Evolutionary conservation across 2,113 vertebrate genomes (phyloP).

Genomic region (Regulus satrapa): DNA sequence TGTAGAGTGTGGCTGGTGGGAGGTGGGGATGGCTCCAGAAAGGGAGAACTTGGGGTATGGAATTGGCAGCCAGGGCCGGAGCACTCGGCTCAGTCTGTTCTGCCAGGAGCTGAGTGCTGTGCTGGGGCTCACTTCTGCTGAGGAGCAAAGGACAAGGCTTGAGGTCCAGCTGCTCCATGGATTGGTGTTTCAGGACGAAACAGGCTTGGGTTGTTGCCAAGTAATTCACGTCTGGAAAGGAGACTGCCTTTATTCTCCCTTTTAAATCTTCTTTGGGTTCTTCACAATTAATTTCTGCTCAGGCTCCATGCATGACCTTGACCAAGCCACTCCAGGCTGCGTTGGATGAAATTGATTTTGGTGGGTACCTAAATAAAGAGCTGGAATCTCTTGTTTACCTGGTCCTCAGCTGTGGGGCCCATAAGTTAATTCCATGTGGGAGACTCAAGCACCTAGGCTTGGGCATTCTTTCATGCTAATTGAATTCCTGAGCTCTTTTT

Average conservation of each 20-base stretch:
- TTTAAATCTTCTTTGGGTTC: neutral
- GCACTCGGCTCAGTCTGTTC: neutral
- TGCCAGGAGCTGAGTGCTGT: neutral
- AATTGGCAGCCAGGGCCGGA: neutral
- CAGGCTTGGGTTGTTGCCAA: neutral
- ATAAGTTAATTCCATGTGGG: neutral
- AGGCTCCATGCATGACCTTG: neutral
- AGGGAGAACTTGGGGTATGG: neutral
- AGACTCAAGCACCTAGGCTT: neutral
- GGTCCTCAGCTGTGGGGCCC: neutral
- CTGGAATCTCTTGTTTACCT: neutral
- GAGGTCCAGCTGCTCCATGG: neutral
- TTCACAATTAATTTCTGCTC: neutral
- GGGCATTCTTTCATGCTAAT: neutral
- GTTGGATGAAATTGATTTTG: neutral
- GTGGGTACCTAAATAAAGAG: neutral
- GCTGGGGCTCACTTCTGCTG: neutral
- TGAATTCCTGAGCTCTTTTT: neutral
- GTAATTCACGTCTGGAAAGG: neutral
- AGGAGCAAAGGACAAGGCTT: neutral
- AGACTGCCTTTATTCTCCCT: neutral
- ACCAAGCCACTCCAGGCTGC: neutral
- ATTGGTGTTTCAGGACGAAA: neutral
- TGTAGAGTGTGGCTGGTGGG: fast-evolving
- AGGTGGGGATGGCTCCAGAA: neutral